These are phyloP conservation scores for Colistium nudipinnis DNA, from an alignment of 2,113 vertebrate genomes.

Conservation along the genomic window DNA sequence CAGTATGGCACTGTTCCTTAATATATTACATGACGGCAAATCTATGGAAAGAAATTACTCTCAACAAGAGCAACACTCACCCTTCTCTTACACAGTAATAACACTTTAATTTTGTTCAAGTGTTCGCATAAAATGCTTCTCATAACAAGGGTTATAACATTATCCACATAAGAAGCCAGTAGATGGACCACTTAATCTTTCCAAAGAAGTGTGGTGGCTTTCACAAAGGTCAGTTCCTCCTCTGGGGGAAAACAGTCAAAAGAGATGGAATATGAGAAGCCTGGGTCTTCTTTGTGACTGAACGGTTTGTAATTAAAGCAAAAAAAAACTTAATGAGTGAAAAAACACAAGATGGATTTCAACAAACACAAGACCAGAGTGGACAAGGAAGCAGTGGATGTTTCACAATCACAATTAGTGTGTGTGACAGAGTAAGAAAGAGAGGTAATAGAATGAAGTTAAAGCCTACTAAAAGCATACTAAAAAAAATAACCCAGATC, in stretches of 20 bases:
- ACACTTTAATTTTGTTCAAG: not conserved
- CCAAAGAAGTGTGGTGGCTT: conserved; percentile 17
- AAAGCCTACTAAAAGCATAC: conserved; percentile 57
- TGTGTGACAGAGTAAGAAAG: conserved; percentile 4
- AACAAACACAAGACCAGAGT: conserved; percentile 13
- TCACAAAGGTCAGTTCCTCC: conserved; percentile 38
- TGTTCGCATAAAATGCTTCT: not conserved
- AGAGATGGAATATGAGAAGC: conserved; percentile 8
- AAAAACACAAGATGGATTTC: not conserved
- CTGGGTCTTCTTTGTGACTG: not conserved
- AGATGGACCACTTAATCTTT: conserved; percentile 16
- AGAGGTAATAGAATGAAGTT: conserved; percentile 31
- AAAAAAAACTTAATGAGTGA: conserved; percentile 23
- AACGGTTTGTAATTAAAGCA: conserved; percentile 35
- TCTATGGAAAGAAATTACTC: conserved; percentile 10
- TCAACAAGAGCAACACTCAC: not conserved
- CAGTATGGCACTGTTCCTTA: not conserved
- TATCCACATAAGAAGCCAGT: conserved; percentile 7
- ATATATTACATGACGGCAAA: conserved; percentile 5
- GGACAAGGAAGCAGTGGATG: not conserved
- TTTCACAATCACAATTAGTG: not conserved
- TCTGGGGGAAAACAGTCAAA: conserved; percentile 31
- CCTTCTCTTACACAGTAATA: not conserved
- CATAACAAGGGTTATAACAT: too few species aligned
- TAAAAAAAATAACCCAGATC: conserved; percentile 66